Conservation (phyloP, 2,797 vertebrate species). For the Lophotriccus pileatus region DNA sequence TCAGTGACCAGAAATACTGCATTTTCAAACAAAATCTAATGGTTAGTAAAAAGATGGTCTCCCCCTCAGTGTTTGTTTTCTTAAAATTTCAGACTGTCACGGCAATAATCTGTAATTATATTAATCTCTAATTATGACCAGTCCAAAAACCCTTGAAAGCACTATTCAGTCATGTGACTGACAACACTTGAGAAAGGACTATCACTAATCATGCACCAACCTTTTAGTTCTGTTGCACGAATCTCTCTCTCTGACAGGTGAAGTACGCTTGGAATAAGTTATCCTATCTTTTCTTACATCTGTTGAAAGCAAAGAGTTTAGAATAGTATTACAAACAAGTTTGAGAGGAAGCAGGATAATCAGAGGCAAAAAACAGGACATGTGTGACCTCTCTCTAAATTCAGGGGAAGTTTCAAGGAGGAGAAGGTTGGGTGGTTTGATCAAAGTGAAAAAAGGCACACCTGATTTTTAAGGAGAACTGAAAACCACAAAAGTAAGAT, state of each 20-base stretch:
- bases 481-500: background rate
- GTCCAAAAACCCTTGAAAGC: background rate
- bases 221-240: constrained; percentile 80
- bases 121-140: background rate
- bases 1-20: background rate
- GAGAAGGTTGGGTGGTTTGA: background rate
- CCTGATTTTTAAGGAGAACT: background rate
- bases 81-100: background rate
- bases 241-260: constrained; percentile 79
- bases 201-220: constrained; percentile 61
- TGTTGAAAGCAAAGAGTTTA: constrained; percentile 41
- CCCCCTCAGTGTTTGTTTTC: background rate
- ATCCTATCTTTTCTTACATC: constrained; percentile 79
- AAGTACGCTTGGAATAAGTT: constrained; percentile 76
- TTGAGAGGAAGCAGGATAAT: background rate
- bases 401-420: background rate
- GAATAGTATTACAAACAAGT: background rate
- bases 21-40: background rate
- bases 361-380: background rate
- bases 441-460: background rate
- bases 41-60: background rate
- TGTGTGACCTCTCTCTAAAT: background rate
- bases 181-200: background rate
- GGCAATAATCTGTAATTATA: background rate
- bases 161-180: background rate